phyloP scores from a whole-genome alignment of 1,140 invertebrate species.

The Aphis gossypii region DNA sequence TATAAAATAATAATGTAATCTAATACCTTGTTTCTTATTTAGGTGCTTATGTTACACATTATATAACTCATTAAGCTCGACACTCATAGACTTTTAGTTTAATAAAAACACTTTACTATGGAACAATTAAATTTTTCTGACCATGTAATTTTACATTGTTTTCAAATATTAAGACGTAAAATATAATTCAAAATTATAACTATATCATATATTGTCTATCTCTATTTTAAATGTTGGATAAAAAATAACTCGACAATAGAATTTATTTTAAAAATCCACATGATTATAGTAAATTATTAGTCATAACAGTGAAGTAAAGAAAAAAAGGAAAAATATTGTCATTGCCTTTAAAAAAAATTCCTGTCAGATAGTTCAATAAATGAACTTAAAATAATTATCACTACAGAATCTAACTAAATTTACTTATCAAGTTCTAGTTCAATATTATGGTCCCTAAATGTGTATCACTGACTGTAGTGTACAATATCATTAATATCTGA shows the following conservation, averaged over 20 bases:
- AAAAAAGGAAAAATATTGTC: too few species aligned
- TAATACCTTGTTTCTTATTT: slow-evolving; percentile 32
- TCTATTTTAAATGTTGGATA: too few species aligned
- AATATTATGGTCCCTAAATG: background rate
- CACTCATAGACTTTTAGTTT: background rate
- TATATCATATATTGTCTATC: background rate
- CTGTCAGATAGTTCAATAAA: background rate
- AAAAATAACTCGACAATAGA: too few species aligned
- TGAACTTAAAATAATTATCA: background rate
- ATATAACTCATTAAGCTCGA: slow-evolving; percentile 23
- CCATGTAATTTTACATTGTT: background rate
- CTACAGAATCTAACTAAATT: background rate
- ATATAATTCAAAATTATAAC: background rate
- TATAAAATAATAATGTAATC: slow-evolving; percentile 40
- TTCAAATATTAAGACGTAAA: background rate
- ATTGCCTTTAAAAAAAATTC: background rate
- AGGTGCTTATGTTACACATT: slow-evolving; percentile 27
- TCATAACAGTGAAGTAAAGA: too few species aligned
- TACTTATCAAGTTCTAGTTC: background rate
- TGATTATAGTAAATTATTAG: too few species aligned
- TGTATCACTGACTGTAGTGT: background rate
- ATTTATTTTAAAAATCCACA: too few species aligned
- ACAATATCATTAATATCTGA: background rate
- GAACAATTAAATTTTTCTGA: background rate
- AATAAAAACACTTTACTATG: background rate